Evolutionary conservation across 2,113 vertebrate genomes (phyloP), one percentile per base, ranked within the genome.

Genomic region (Gavialis gangeticus): DNA sequence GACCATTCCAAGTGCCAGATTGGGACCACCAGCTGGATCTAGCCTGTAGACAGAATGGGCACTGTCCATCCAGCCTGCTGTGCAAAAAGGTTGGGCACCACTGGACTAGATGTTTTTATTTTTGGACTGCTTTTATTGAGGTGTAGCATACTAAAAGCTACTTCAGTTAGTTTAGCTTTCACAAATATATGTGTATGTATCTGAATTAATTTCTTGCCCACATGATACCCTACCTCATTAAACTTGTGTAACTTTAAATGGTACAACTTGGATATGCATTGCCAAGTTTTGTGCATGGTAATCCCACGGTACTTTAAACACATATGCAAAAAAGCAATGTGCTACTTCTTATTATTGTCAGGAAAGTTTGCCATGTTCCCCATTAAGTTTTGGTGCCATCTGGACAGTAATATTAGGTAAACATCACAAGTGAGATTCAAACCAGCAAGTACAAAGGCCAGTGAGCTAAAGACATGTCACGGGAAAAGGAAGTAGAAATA

Each of bases 201-300:
- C 75, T 30, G 28, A 5, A 19, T 24, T 92, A 81, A 10, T 30
- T 75, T 66, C 64, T 88, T 1, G 4, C 34, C 80, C 79, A 1
- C 10, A 0, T 25, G 16, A 0, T 13, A 9, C 14, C 21, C 78
- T 1, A 0, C 10, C 46, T 46, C 17, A 37, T 67, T 75, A 27
- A 60, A 22, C 57, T 77, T 73, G 18, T 77, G 5, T 4, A 57
- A 2, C 73, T 82, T 3, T 88, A 0, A 2, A 19, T 46, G 54
- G 12, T 17, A 0, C 62, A 22, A 0, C 12, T 15, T 17, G 64
- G 2, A 6, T 59, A 10, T 12, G 18, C 13, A 0, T 2, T 79
- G 89, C 57, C 57, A 84, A 64, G 1, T 1, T 34, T 75, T 25
- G 56, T 15, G 16, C 1, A 10, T 1, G 0, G 1, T 17, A 27